Evolutionary conservation across 2,797 vertebrate species (phyloP).

Genomic region (Lepilemur ruficaudatus): DNA sequence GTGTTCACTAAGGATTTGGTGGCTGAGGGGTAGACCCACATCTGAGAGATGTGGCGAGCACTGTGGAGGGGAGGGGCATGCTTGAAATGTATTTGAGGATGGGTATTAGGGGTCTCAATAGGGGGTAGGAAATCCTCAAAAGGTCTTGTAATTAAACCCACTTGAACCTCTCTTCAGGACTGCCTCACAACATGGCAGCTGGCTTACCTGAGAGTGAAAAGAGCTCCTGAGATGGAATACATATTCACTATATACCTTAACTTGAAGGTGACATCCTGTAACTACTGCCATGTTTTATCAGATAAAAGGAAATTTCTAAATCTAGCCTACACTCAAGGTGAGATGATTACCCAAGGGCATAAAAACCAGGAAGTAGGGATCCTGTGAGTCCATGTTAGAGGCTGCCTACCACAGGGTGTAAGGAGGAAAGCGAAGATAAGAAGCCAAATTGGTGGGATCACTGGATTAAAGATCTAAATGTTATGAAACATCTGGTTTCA

Average conservation of each 20-base stretch:
- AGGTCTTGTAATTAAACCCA: background rate
- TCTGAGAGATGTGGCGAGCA: too few species aligned
- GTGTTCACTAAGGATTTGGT: too few species aligned
- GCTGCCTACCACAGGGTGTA: background rate
- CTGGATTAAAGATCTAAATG: background rate
- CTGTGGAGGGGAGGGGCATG: too few species aligned
- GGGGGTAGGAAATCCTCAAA: background rate
- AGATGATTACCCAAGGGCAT: background rate
- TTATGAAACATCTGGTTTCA: background rate
- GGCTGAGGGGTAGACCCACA: too few species aligned
- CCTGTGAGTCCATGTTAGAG: background rate
- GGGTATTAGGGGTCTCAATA: too few species aligned
- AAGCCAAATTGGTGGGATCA: background rate
- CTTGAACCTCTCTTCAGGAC: background rate
- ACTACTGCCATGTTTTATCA: background rate
- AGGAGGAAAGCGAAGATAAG: background rate
- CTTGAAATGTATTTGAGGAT: too few species aligned
- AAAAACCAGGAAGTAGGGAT: background rate
- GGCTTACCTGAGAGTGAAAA: background rate
- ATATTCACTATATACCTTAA: background rate
- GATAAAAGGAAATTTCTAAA: background rate
- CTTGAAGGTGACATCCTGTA: background rate
- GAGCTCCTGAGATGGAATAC: background rate
- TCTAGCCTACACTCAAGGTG: background rate
- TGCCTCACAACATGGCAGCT: background rate